A percentile compares a stretch with the other conserved stretches of the same genome.
Evolutionary conservation across 2,888 invertebrate genomes (phyloP).

Genomic region (Cryptophagus acutangulus): DNA sequence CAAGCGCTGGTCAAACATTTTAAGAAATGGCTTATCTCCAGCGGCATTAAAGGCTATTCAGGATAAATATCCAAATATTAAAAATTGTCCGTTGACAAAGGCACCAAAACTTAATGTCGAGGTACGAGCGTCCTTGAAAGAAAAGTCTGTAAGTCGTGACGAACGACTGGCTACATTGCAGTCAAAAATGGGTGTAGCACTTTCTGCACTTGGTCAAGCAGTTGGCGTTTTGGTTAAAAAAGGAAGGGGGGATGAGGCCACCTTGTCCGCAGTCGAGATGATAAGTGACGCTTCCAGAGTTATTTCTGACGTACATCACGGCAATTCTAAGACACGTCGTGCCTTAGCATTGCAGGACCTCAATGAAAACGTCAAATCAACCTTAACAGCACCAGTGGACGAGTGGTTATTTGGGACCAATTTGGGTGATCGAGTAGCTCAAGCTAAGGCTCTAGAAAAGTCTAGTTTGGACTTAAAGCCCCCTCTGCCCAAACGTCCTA

Average conservation of each 20-base stretch:
- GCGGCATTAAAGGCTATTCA: too few relatives aligned
- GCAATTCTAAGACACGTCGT: neutral
- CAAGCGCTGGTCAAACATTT: too few relatives aligned
- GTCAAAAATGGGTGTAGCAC: neutral
- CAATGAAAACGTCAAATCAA: conserved; percentile 8
- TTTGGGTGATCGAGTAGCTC: conserved; percentile 5
- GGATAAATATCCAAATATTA: too few relatives aligned
- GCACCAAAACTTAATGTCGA: too few relatives aligned
- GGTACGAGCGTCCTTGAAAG: too few relatives aligned
- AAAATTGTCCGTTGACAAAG: too few relatives aligned
- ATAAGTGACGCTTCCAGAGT: conserved; percentile 6
- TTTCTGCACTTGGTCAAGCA: neutral
- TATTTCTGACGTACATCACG: conserved; percentile 4
- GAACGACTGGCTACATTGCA: too few relatives aligned
- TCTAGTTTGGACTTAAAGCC: neutral
- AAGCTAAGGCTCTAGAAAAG: too few relatives aligned
- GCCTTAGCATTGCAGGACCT: conserved; percentile 1
- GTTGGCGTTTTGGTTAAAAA: neutral
- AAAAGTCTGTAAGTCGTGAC: too few relatives aligned
- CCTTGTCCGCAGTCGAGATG: conserved; percentile 3
- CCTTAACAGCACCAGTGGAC: conserved; percentile 2
- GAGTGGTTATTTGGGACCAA: conserved; percentile 9
- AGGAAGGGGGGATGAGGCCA: conserved; percentile 2
- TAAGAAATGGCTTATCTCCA: too few relatives aligned
- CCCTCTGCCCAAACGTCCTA: neutral